phyloP scores from a whole-genome alignment of 2,797 vertebrate species.

The Pangasius sanitwongsei region DNA sequence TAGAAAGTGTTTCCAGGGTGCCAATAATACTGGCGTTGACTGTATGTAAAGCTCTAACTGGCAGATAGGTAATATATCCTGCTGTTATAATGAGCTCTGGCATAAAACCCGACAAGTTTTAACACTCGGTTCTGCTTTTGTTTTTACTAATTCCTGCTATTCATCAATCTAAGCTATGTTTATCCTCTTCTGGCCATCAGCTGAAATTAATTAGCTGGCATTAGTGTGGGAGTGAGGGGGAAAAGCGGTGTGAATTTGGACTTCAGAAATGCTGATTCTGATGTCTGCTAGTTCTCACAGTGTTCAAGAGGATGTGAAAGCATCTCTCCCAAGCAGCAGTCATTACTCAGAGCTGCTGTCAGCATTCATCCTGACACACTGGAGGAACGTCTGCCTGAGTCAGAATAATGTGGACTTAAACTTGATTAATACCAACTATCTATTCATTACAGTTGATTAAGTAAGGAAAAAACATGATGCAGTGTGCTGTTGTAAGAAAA shows the following conservation, averaged over 20 bases:
- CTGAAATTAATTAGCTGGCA: slow-evolving; percentile 46
- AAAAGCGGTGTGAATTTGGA: slow-evolving; percentile 25
- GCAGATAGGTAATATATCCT: neutral
- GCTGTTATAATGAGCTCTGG: slow-evolving; percentile 22
- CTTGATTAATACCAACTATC: neutral
- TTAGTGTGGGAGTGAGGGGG: slow-evolving; percentile 31
- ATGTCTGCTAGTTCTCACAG: slow-evolving; percentile 35
- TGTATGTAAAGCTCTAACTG: neutral
- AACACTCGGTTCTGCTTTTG: slow-evolving; percentile 20
- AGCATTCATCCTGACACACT: slow-evolving; percentile 29
- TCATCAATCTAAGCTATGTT: slow-evolving; percentile 41
- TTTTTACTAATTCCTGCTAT: slow-evolving; percentile 36
- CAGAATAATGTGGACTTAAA: slow-evolving; percentile 10
- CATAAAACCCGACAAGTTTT: slow-evolving; percentile 20
- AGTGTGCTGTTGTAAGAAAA: neutral
- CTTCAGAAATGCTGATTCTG: slow-evolving; percentile 41
- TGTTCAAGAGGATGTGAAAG: slow-evolving; percentile 36
- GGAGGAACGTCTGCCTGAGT: neutral
- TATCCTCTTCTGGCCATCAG: slow-evolving; percentile 36
- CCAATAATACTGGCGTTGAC: neutral
- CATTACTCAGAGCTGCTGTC: slow-evolving; percentile 41
- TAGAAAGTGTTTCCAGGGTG: neutral
- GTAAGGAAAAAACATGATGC: neutral
- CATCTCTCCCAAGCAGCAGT: slow-evolving; percentile 38
- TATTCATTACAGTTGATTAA: slow-evolving; percentile 14